Percentiles rank a stretch among this genome's conserved stretches.
Conservation (phyloP, 2,888 invertebrate genomes). For the Macaria notata region DNA sequence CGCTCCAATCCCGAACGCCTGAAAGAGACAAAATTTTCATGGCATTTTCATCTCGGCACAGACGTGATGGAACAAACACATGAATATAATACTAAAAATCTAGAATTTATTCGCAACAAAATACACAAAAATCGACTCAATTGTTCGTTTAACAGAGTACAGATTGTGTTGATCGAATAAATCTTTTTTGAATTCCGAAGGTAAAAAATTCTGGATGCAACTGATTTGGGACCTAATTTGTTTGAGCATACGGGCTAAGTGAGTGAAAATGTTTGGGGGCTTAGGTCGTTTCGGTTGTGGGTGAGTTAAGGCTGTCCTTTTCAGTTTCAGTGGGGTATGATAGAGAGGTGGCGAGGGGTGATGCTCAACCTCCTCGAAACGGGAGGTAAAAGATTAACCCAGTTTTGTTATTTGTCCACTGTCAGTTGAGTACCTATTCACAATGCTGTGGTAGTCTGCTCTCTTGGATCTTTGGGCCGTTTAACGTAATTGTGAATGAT, state of each 20-base stretch:
- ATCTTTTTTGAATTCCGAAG: constrained; percentile 75
- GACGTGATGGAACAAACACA: constrained; percentile 78
- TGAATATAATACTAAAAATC: constrained; percentile 77
- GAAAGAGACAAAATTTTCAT: constrained; percentile 71
- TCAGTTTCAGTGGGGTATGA: constrained; percentile 58
- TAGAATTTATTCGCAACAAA: constrained; percentile 50
- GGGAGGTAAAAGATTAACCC: constrained; percentile 82
- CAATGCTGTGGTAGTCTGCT: constrained; percentile 76
- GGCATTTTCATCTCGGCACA: constrained; percentile 75
- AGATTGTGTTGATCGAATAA: constrained; percentile 59
- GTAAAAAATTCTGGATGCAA: constrained; percentile 58
- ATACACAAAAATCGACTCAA: constrained; percentile 60
- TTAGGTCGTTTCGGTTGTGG: constrained; percentile 55
- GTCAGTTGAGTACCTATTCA: constrained; percentile 81
- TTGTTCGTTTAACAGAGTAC: constrained; percentile 53
- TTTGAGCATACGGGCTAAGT: constrained; percentile 42
- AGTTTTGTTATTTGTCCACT: constrained; percentile 83
- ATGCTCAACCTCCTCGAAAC: constrained; percentile 66
- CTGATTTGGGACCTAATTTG: constrained; percentile 49
- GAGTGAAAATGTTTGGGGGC: constrained; percentile 31
- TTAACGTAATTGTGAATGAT: constrained; percentile 81
- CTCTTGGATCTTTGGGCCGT: constrained; percentile 71
- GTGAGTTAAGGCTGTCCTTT: constrained; percentile 54
- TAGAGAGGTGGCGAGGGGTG: constrained; percentile 65
- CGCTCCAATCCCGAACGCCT: constrained; percentile 55